Conservation (phyloP, 2,888 invertebrate species). For the Hecatera dysodea region DNA sequence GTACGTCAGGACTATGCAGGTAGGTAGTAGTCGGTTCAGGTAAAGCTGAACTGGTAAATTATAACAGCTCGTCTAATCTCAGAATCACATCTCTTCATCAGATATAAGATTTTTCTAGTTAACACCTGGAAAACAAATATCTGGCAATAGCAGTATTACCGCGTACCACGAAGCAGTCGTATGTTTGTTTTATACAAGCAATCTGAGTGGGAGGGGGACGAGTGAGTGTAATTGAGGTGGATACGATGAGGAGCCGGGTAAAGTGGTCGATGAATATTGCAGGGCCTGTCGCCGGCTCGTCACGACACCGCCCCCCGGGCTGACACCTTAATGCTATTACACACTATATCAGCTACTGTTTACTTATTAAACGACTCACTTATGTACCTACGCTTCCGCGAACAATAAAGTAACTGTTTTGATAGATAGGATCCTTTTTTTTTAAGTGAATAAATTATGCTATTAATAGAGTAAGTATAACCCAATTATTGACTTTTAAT, state of each 20-base stretch:
- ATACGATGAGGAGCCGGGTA: slow-evolving; percentile 74
- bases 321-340: slow-evolving; percentile 64
- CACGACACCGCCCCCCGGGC: slow-evolving; percentile 69
- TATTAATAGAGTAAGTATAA: slow-evolving; percentile 2
- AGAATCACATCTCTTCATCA: slow-evolving; percentile 14
- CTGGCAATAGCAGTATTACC: slow-evolving; percentile 49
- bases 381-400: slow-evolving; percentile 19
- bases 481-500: slow-evolving; percentile 12
- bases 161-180: slow-evolving; percentile 44
- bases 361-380: slow-evolving; percentile 44
- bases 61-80: slow-evolving; percentile 11
- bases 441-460: background rate
- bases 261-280: slow-evolving; percentile 88
- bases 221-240: slow-evolving; percentile 74
- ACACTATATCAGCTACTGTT: slow-evolving; percentile 46
- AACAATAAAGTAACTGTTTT: slow-evolving; percentile 10
- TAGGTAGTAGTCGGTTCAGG: background rate
- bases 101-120: slow-evolving; percentile 6
- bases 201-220: slow-evolving; percentile 62
- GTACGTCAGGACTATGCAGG: slow-evolving; percentile 17
- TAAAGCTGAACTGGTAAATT: slow-evolving; percentile 11
- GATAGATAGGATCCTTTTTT: background rate
- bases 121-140: slow-evolving; percentile 31
- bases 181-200: slow-evolving; percentile 62
- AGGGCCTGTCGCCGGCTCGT: slow-evolving; percentile 78